A percentile compares a stretch with the other conserved stretches of the same genome.
Evolutionary conservation across 2,113 vertebrate species (phyloP).

Genomic region (Nerophis lumbriciformis): DNA sequence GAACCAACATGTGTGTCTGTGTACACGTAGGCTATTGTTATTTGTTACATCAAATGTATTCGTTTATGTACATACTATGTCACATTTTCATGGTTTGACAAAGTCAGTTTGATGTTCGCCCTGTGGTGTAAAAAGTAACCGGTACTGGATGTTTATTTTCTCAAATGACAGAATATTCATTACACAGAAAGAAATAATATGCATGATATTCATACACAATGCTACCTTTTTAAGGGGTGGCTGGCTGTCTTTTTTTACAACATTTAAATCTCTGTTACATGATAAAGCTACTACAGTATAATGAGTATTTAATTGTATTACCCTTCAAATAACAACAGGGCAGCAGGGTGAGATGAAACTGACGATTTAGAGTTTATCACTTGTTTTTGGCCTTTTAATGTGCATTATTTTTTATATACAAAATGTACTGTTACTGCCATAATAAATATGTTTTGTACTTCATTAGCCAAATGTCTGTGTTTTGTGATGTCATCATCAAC

Average conservation of each 20-base stretch:
- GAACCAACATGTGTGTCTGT: conserved; percentile 22
- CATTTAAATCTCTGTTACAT: too few species aligned
- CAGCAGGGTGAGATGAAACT: conserved; percentile 38
- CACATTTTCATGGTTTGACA: conserved; percentile 33
- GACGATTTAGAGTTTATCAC: conserved; percentile 27
- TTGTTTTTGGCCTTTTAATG: conserved; percentile 17
- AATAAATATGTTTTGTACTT: conserved; percentile 68
- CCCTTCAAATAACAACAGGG: background rate
- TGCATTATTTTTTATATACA: conserved; percentile 39
- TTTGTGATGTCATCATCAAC: background rate
- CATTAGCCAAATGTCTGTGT: conserved; percentile 19
- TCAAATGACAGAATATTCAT: conserved; percentile 3
- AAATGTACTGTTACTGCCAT: conserved; percentile 61
- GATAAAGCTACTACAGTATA: too few species aligned
- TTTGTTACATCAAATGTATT: conserved; percentile 31
- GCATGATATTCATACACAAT: background rate
- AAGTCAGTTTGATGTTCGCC: conserved; percentile 40
- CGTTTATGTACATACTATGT: conserved; percentile 45
- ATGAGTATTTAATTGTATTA: background rate
- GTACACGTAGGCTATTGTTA: background rate
- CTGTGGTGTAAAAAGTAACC: conserved; percentile 17
- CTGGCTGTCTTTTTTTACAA: too few species aligned
- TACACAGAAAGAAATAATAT: background rate
- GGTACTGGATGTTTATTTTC: conserved; percentile 28
- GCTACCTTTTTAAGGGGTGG: background rate